phyloP scores from a whole-genome alignment of 2,797 vertebrate species.

The Arremon brunneinucha region DNA sequence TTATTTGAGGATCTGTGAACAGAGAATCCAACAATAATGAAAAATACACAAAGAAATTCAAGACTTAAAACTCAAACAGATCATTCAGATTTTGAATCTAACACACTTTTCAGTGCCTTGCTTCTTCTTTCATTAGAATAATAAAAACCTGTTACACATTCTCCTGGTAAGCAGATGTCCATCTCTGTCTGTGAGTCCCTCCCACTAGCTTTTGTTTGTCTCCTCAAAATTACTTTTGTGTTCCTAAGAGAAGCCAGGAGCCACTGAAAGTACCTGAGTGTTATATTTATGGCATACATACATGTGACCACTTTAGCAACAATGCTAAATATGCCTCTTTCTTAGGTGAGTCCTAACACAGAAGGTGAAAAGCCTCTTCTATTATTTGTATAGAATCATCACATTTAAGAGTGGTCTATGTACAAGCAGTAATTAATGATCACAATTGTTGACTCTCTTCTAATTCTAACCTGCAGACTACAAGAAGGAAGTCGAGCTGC shows the following conservation, averaged over 20 bases:
- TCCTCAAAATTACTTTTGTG: background rate
- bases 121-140: background rate
- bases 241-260: background rate
- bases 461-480: background rate
- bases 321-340: background rate
- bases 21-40: background rate
- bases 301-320: fast-evolving
- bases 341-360: background rate
- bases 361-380: background rate
- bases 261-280: background rate
- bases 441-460: background rate
- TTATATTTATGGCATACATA: background rate
- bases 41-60: background rate
- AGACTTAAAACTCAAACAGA: background rate
- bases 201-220: background rate
- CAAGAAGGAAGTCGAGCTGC: background rate
- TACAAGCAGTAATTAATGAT: background rate
- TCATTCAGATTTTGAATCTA: background rate
- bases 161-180: background rate
- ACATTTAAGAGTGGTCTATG: background rate
- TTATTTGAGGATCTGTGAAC: background rate
- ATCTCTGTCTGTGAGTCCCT: background rate
- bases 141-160: background rate
- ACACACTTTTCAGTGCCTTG: background rate
- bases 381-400: background rate